A percentile compares a stretch with the other conserved stretches of the same genome.
Evolutionary conservation across 2,797 vertebrate genomes (phyloP).

Genomic region (Ciconia nigra): DNA sequence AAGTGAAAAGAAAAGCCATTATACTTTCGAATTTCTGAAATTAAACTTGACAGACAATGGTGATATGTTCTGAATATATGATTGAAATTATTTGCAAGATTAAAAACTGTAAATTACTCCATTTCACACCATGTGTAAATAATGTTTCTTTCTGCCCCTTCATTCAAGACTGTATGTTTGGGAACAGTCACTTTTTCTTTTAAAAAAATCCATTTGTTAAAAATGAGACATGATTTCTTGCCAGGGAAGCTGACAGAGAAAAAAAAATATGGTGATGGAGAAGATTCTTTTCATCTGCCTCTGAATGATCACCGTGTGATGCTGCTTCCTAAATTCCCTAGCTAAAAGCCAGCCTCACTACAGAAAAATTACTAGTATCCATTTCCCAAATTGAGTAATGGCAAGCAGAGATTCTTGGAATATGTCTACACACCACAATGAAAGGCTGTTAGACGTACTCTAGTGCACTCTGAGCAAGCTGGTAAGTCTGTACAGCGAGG

Average conservation of each 20-base stretch:
- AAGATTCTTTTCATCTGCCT: constrained; percentile 50
- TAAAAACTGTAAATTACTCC: constrained; percentile 26
- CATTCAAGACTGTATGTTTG: neutral
- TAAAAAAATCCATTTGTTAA: constrained; percentile 37
- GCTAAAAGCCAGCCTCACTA: constrained; percentile 34
- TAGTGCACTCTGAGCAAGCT: neutral
- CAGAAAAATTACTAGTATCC: constrained; percentile 12
- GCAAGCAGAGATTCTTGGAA: constrained; percentile 37
- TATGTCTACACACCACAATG: neutral
- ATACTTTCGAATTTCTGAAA: constrained; percentile 34
- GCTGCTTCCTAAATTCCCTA: constrained; percentile 32
- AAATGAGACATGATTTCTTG: constrained; percentile 43
- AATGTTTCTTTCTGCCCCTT: constrained; percentile 22
- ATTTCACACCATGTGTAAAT: constrained; percentile 31
- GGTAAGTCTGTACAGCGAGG: neutral
- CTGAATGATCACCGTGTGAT: constrained; percentile 42
- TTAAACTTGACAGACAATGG: constrained; percentile 38
- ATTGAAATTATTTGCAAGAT: constrained; percentile 46
- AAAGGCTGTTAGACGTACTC: constrained; percentile 11
- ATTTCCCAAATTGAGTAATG: constrained; percentile 49
- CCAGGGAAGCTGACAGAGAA: constrained; percentile 41
- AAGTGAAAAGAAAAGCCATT: constrained; percentile 27
- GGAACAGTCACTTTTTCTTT: constrained; percentile 28
- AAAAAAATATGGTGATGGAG: constrained; percentile 32
- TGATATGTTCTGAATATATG: constrained; percentile 1